phyloP scores from a whole-genome alignment of 2,888 invertebrate genomes.

The Nemotelus pantherinus region DNA sequence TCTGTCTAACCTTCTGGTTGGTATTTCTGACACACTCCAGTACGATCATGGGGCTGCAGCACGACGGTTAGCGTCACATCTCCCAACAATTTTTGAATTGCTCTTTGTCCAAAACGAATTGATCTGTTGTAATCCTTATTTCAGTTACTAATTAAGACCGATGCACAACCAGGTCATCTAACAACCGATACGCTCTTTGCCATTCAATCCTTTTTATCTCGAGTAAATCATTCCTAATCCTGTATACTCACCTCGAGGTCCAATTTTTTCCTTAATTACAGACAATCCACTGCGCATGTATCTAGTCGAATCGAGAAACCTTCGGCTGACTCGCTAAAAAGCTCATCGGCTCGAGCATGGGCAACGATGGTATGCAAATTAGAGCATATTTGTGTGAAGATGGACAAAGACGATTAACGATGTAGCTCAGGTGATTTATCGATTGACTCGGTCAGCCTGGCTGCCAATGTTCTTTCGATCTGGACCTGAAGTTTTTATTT shows the following conservation, averaged over 20 bases:
- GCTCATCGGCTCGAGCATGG: constrained; percentile 3
- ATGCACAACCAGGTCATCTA: not conserved
- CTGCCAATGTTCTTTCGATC: constrained; percentile 11
- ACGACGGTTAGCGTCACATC: too few species aligned
- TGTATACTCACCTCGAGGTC: not conserved
- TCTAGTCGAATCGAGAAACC: not conserved
- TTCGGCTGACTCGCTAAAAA: constrained; percentile 13
- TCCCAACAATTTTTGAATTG: too few species aligned
- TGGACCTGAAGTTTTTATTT: constrained; percentile 20
- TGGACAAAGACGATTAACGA: constrained; percentile 31
- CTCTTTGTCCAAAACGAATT: not conserved
- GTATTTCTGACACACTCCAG: too few species aligned
- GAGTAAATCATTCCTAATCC: constrained; percentile 22
- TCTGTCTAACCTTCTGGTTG: too few species aligned
- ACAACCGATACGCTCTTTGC: not conserved
- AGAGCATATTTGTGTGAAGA: constrained; percentile 37
- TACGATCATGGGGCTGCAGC: too few species aligned
- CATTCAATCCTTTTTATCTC: not conserved
- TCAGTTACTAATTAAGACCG: constrained; percentile 25
- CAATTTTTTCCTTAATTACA: constrained; percentile 19
- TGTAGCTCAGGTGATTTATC: constrained; percentile 26
- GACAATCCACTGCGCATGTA: not conserved
- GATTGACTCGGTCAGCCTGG: not conserved
- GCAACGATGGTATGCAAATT: constrained; percentile 41
- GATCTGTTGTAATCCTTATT: constrained; percentile 9